Evolutionary conservation across 2,888 invertebrate genomes (phyloP).

Genomic region (Drosophila prolongata): DNA sequence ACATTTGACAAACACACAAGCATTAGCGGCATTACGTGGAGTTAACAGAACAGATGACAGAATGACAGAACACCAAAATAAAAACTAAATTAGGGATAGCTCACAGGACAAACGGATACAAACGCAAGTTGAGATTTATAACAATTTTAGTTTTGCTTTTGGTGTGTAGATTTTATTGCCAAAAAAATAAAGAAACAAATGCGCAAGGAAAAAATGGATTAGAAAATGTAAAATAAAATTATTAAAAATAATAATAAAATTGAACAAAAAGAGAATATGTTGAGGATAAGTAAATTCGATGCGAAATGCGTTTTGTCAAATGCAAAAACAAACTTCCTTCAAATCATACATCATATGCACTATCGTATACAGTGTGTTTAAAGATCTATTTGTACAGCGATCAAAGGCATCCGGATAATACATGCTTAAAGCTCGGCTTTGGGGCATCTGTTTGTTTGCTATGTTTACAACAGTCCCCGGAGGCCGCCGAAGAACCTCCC

Average conservation of each 20-base stretch:
- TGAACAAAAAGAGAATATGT: constrained; percentile 54
- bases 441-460: constrained; percentile 14
- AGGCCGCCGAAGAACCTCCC: constrained; percentile 69
- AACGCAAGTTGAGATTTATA: constrained; percentile 49
- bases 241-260: constrained; percentile 56
- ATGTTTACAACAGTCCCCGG: constrained; percentile 61
- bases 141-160: constrained; percentile 62
- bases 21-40: constrained; percentile 53
- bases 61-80: constrained; percentile 45
- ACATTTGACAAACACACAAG: constrained; percentile 78
- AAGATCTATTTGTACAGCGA: constrained; percentile 34
- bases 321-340: constrained; percentile 72
- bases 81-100: constrained; percentile 31
- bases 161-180: constrained; percentile 59
- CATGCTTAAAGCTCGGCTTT: constrained; percentile 40
- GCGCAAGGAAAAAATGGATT: constrained; percentile 49
- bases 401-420: constrained; percentile 58
- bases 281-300: constrained; percentile 56
- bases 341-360: constrained; percentile 51
- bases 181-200: constrained; percentile 61
- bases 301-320: constrained; percentile 80
- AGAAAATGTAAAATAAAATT: constrained; percentile 43
- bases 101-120: constrained; percentile 35
- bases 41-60: constrained; percentile 54
- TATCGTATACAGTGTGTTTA: constrained; percentile 37